These are phyloP conservation scores for Gymnopithys bicolor DNA, from an alignment of 2,797 vertebrate genomes.

Conservation along the genomic window DNA sequence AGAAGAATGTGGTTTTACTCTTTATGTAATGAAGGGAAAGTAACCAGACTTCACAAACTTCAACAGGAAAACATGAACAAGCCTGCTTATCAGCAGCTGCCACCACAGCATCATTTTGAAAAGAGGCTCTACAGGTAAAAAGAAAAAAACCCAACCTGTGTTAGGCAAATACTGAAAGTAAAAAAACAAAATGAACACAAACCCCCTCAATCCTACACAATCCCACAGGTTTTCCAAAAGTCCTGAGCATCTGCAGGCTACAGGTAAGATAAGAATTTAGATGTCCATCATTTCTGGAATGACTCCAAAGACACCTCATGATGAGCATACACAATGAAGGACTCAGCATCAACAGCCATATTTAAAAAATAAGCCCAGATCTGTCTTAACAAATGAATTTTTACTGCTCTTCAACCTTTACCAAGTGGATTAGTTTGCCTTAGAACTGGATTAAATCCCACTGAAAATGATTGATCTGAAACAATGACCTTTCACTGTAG, in stretches of 20 bases:
- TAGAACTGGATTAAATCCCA: slow-evolving; percentile 14
- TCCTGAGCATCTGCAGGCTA: background rate
- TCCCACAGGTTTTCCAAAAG: background rate
- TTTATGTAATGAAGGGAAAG: background rate
- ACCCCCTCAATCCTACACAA: background rate
- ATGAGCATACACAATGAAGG: background rate
- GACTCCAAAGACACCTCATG: background rate
- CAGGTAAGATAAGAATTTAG: background rate
- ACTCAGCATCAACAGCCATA: background rate
- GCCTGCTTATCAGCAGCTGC: background rate
- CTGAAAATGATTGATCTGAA: slow-evolving; percentile 32
- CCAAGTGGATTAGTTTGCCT: slow-evolving; percentile 27
- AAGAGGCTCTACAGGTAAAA: background rate
- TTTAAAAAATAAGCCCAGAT: background rate
- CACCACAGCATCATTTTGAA: background rate
- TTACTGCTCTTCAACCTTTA: slow-evolving; percentile 25
- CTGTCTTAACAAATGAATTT: background rate
- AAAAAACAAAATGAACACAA: background rate
- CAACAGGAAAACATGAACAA: background rate
- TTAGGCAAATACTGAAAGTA: background rate
- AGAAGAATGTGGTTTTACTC: background rate
- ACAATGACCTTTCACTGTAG: slow-evolving; percentile 18
- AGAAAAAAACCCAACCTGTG: background rate
- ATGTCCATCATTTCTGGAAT: background rate
- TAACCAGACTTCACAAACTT: background rate